These are phyloP conservation scores for Sinocyclocheilus anophthalmus DNA, from an alignment of 2,113 vertebrate genomes.

Conservation along the genomic window DNA sequence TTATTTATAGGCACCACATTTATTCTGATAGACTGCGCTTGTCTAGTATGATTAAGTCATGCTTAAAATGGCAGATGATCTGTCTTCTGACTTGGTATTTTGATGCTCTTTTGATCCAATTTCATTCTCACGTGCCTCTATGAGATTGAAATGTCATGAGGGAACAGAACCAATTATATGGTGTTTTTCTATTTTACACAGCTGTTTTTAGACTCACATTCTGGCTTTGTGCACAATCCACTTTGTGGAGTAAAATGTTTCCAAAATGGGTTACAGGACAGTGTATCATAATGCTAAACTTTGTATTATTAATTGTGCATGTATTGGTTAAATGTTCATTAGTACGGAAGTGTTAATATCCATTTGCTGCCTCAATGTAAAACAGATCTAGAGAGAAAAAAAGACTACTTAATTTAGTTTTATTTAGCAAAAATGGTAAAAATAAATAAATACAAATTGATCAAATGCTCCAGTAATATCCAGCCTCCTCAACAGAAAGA, in stretches of 20 bases:
- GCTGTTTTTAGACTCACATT: background rate
- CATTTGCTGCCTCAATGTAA: background rate
- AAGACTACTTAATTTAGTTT: slow-evolving; percentile 73
- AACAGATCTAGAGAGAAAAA: background rate
- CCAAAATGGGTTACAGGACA: background rate
- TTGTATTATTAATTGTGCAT: background rate
- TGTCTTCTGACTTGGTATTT: background rate
- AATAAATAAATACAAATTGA: slow-evolving; percentile 95
- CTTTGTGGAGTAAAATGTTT: background rate
- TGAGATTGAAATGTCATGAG: slow-evolving; percentile 22
- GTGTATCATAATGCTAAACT: background rate
- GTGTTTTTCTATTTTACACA: background rate
- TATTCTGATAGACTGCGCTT: background rate
- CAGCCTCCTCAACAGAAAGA: slow-evolving; percentile 74
- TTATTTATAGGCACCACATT: background rate
- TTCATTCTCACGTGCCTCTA: background rate
- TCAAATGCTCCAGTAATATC: slow-evolving; percentile 83
- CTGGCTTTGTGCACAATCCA: background rate
- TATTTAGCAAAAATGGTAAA: slow-evolving; percentile 93
- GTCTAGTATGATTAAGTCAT: background rate
- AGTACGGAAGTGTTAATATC: background rate
- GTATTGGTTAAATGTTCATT: background rate
- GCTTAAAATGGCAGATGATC: background rate
- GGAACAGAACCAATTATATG: background rate
- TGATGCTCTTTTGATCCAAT: slow-evolving; percentile 5